Evolutionary conservation across 2,888 invertebrate species (phyloP).

Genomic region (Lordiphosa andalusiaca): DNA sequence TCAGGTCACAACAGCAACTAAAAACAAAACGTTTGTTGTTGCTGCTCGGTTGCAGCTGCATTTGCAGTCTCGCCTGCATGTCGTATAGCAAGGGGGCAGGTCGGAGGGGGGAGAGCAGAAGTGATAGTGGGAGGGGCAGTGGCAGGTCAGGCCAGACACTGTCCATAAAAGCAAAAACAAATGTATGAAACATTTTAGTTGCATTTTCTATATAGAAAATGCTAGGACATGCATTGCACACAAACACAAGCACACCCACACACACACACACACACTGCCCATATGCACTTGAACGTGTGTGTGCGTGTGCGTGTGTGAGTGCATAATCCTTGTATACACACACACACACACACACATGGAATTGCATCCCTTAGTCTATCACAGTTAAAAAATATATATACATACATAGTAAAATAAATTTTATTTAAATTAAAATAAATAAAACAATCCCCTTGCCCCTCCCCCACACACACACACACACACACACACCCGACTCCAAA

Average conservation of each 20-base stretch:
- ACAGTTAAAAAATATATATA: slow-evolving; percentile 51
- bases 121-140: not conserved
- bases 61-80: slow-evolving; percentile 6
- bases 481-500: slow-evolving; percentile 7
- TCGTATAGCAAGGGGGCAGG: not conserved
- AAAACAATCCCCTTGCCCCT: slow-evolving; percentile 44
- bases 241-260: slow-evolving; percentile 17
- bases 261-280: slow-evolving; percentile 13
- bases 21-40: too few relatives aligned
- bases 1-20: too few relatives aligned
- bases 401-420: slow-evolving; percentile 62
- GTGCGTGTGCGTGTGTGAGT: slow-evolving; percentile 23
- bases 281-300: not conserved
- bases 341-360: slow-evolving; percentile 28
- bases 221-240: slow-evolving; percentile 6
- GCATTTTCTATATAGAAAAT: slow-evolving; percentile 64
- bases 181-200: slow-evolving; percentile 67
- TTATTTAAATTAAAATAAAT: slow-evolving; percentile 74
- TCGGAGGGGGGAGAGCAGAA: not conserved
- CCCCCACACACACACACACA: too few relatives aligned
- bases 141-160: slow-evolving; percentile 49
- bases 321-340: slow-evolving; percentile 53
- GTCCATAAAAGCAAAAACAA: slow-evolving; percentile 63
- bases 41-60: slow-evolving; percentile 2
- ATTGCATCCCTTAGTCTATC: slow-evolving; percentile 51